phyloP scores from a whole-genome alignment of 2,113 vertebrate genomes.

The Gnathonemus echidnorhynchus region DNA sequence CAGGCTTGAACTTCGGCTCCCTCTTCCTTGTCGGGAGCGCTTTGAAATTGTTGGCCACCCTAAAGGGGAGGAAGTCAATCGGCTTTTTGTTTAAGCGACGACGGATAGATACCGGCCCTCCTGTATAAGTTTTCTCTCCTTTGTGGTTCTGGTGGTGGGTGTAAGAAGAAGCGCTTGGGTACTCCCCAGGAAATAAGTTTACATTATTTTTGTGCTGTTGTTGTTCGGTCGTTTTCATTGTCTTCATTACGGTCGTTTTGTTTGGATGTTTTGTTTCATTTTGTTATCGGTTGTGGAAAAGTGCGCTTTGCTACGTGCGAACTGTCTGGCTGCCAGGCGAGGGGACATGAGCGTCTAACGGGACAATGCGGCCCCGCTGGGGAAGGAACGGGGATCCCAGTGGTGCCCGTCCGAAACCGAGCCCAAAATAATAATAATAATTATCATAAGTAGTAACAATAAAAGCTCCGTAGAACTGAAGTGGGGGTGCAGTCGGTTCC shows the following conservation, averaged over 20 bases:
- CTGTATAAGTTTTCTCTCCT: not conserved
- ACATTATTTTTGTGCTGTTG: not conserved
- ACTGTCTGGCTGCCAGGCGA: not conserved
- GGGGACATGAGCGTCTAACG: not conserved
- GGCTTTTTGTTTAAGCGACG: not conserved
- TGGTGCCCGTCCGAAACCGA: not conserved
- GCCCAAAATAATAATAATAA: not conserved
- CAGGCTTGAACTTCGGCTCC: conserved; percentile 21
- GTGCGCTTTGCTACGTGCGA: not conserved
- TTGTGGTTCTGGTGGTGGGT: too few species aligned
- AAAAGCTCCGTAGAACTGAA: not conserved
- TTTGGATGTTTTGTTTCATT: not conserved
- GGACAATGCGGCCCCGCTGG: not conserved
- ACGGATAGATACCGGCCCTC: not conserved
- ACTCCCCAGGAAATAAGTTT: not conserved
- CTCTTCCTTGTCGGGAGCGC: conserved; percentile 36
- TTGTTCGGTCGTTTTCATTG: not conserved
- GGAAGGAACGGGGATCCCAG: not conserved
- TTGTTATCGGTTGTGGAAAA: not conserved
- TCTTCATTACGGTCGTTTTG: not conserved
- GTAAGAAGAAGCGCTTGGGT: not conserved
- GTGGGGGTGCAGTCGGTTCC: not conserved
- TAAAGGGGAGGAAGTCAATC: conserved; percentile 33
- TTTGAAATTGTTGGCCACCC: conserved; percentile 22
- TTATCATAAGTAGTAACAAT: not conserved